Conservation (phyloP, 2,888 invertebrate species). For the Agrotis exclamationis region DNA sequence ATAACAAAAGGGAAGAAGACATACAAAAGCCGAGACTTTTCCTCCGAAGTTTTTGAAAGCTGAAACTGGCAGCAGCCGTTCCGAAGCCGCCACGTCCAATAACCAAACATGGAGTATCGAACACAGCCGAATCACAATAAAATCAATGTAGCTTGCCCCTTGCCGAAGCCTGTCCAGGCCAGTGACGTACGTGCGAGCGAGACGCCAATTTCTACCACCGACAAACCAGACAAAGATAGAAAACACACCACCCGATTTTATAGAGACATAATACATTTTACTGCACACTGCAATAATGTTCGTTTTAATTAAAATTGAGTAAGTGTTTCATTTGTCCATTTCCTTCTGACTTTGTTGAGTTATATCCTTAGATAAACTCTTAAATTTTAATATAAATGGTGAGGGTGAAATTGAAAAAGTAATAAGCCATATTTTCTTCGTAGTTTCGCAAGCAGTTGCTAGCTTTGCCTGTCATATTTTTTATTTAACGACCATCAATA, state of each 20-base stretch:
- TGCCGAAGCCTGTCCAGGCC: constrained; percentile 72
- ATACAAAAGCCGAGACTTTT: constrained; percentile 28
- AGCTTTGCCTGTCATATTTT: background rate
- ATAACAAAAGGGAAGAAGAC: constrained; percentile 42
- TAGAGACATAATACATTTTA: constrained; percentile 73
- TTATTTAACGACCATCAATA: background rate
- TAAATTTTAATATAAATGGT: constrained; percentile 43
- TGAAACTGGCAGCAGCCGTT: constrained; percentile 41
- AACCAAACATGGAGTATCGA: constrained; percentile 58
- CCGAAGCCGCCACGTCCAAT: constrained; percentile 44
- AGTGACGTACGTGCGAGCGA: constrained; percentile 65
- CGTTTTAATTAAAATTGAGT: constrained; percentile 73
- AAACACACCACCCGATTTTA: constrained; percentile 67
- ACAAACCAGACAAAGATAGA: constrained; percentile 58
- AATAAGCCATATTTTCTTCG: constrained; percentile 26
- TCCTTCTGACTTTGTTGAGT: constrained; percentile 49
- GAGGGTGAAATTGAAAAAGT: constrained; percentile 35
- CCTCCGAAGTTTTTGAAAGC: constrained; percentile 44
- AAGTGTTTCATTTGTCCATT: constrained; percentile 43
- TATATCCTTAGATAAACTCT: constrained; percentile 19
- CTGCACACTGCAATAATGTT: constrained; percentile 69
- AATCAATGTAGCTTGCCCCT: constrained; percentile 78
- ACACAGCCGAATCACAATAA: constrained; percentile 69
- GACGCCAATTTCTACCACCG: constrained; percentile 46
- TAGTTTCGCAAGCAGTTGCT: background rate